Conservation (phyloP, 2,888 invertebrate species). For the Urechis unicinctus region DNA sequence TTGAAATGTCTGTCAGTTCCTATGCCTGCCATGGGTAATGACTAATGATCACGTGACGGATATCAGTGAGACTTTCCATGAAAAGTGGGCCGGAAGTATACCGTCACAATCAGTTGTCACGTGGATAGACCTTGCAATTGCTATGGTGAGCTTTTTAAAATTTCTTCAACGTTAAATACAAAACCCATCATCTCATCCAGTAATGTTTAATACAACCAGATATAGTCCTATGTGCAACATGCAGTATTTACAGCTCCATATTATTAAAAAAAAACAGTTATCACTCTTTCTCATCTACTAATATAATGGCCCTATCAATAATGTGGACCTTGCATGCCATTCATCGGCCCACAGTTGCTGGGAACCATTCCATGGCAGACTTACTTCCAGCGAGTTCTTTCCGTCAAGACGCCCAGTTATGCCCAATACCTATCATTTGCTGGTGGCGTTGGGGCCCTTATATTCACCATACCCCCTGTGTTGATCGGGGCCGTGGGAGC, state of each 20-base stretch:
- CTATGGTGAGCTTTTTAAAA: slow-evolving; percentile 39
- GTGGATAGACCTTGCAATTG: slow-evolving; percentile 36
- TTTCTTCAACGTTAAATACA: not conserved
- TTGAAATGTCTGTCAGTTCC: slow-evolving; percentile 27
- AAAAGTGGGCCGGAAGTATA: slow-evolving; percentile 2
- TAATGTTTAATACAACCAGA: not conserved
- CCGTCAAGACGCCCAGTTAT: slow-evolving; percentile 2
- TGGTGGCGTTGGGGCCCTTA: slow-evolving; percentile 9
- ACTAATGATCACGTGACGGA: slow-evolving; percentile 30
- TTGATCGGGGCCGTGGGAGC: slow-evolving; percentile 7
- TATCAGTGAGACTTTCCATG: slow-evolving; percentile 16
- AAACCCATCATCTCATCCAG: too few species aligned
- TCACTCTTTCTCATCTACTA: too few species aligned
- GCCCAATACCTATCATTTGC: slow-evolving; percentile 12
- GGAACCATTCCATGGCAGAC: slow-evolving; percentile 15
- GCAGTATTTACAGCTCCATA: not conserved
- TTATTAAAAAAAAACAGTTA: too few species aligned
- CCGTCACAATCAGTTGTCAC: slow-evolving; percentile 15
- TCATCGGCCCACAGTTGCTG: too few species aligned
- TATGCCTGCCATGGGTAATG: slow-evolving; percentile 37
- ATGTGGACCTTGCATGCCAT: too few species aligned
- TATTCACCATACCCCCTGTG: slow-evolving; percentile 14
- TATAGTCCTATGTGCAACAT: not conserved
- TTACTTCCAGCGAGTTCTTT: slow-evolving; percentile 19
- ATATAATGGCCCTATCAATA: too few species aligned